Base-by-base conservation (phyloP, 1,140 invertebrate species). In the Augochlora pura region DNA sequence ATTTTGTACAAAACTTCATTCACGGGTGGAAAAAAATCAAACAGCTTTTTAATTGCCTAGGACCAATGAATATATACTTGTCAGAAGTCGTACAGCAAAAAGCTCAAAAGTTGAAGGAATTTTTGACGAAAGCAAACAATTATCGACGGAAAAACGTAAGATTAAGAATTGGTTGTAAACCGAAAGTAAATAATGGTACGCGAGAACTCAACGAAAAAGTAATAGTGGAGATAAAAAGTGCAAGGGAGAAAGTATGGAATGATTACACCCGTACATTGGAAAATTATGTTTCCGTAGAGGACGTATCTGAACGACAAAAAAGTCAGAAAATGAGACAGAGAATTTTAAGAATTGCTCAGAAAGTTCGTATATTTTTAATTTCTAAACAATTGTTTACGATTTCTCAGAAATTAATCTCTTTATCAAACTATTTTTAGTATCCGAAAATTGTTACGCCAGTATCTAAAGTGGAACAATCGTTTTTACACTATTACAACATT, bases 271-370 rank as follows among this genome's bases (percentile, higher is more conserved):
- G 64, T 27, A 27, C 27, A 25, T 72, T 62, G 25, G 39, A 46
- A n/a, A 32, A 16, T 1, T 2, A n/a, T n/a, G 32, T 2, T 4
- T 18, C n/a, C 0, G 60, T 23, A 10, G 39, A 57, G 54, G 49
- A 57, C 5, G 8, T 70, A 21, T 38, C 63, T 39, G 67, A 71
- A 21, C 46, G 39, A 72, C 18, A 57, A 23, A 32, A 32, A 18
- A 5, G 1, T 54, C 27, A 39, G 23, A 23, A 72, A 2, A 42
- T 42, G 27, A 78, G 21, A 6, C 76, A 72, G 14, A 72, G 68
- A 42, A 78, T 78, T 32, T 65, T 78, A 14, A 46, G 76, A 12
- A 10, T 7, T 54, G 54, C 69, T 18, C 60, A 46, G 16, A 63
- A 64, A n/a, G 76, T 72, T 57, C 10, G 18, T 0, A 62, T 32